Base-by-base conservation (phyloP, 2,888 invertebrate genomes). In the Caenorhabditis angaria region DNA sequence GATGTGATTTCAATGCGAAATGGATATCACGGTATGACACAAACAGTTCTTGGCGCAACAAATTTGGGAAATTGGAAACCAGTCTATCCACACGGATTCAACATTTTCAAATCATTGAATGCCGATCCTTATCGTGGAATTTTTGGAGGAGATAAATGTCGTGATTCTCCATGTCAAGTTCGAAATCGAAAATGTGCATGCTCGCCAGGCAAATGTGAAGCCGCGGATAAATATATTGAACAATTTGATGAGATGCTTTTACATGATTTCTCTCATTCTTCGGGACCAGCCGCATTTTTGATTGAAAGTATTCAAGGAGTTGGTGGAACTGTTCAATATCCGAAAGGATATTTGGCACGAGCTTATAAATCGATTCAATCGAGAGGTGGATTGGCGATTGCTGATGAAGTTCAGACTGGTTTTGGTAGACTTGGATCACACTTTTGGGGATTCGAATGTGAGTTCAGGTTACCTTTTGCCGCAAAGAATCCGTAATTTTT, bases 271-370 rank as follows among this genome's bases (percentile, higher is more conserved):
- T 93, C 95, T 2, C 78, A 77, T 24, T 66, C 80, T 12, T 81
- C 82, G 2, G 91, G 91, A 62, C 91, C 94, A 5, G 97, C 95
- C 0, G 97, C 92, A 5, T 92, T 97, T 88, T 93, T 97, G 88
- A 94, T 94, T 0, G 97, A 99, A 88, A 93, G 94, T 0, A 97
- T 99, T 80, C 97, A 91, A 90, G 97, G 97, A 20, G 93, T 95
- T 8, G 96, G 96, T 18, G 97, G 97, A 0, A 91, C 92, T 0
- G 93, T 97, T 0, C 97, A 97, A 88, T 97, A 92, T 87, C 94
- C 97, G 0, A 74, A 79, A 51, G 80, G 79, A 25, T 97, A 93
- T 88, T 87, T 97, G 18, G 93, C 92, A 86, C 92, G 91, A 83
- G 94, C 94, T 0, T 92, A 92, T 76, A 92, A 93, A 27, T 88